These are phyloP conservation scores for Calameuta pallipes DNA, from an alignment of 2,888 invertebrate species.

Conservation along the genomic window DNA sequence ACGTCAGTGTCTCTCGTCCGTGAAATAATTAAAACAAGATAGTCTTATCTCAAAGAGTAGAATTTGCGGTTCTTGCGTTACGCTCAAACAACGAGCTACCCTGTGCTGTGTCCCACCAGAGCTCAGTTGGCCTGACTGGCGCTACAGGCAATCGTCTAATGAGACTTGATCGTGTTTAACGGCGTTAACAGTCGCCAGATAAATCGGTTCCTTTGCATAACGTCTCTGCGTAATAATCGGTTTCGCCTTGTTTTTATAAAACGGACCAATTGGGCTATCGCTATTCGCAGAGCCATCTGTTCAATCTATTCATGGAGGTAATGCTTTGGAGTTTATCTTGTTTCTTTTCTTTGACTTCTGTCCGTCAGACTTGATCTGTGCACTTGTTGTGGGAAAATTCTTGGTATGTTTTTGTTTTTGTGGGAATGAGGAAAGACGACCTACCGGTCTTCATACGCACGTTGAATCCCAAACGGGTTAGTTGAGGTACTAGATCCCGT, in stretches of 20 bases:
- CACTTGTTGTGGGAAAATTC: neutral
- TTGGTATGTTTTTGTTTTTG: neutral
- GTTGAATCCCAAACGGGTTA: neutral
- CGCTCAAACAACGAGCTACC: neutral
- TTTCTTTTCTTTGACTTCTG: neutral
- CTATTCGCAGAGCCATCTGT: neutral
- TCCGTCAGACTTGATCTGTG: neutral
- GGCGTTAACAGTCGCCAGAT: neutral
- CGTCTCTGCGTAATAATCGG: neutral
- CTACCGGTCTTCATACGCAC: neutral
- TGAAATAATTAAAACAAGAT: conserved; percentile 5
- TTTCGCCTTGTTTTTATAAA: neutral
- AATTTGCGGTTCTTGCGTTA: neutral
- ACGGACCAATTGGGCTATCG: neutral
- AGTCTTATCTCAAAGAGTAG: neutral
- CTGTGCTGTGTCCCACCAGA: neutral
- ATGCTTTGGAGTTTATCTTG: neutral
- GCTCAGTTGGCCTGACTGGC: neutral
- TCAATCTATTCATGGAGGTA: neutral
- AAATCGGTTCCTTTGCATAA: neutral
- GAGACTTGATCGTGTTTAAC: neutral
- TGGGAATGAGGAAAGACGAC: neutral
- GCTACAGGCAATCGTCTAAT: neutral
- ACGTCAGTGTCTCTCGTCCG: neutral
- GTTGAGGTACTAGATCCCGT: neutral